Conservation (phyloP, 2,113 vertebrate genomes). For the Gyps fulvus region DNA sequence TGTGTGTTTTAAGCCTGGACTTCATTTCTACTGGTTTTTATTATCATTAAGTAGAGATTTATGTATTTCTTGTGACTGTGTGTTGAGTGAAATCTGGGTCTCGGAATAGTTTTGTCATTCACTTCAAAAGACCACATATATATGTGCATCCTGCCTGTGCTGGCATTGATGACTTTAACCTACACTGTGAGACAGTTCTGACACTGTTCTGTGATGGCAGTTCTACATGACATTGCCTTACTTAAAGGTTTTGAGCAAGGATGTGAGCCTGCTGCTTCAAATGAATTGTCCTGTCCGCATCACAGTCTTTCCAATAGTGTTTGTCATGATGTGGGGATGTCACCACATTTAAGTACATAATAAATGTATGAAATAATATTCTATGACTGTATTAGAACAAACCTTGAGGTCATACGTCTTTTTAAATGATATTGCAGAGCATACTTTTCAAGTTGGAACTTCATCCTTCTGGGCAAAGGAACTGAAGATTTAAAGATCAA, state of each 20-base stretch:
- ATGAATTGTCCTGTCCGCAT: neutral
- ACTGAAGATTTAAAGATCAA: neutral
- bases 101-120: neutral
- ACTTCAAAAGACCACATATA: accelerated
- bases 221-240: neutral
- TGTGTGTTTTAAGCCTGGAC: neutral
- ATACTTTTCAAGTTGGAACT: neutral
- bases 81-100: neutral
- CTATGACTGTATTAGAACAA: neutral
- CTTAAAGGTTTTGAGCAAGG: neutral
- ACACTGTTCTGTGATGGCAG: neutral
- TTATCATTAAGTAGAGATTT: neutral
- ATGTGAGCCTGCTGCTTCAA: neutral
- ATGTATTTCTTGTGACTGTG: neutral
- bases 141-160: neutral
- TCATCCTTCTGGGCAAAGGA: neutral
- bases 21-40: neutral
- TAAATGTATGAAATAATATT: neutral
- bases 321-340: neutral
- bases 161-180: neutral
- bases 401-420: neutral
- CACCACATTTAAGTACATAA: neutral
- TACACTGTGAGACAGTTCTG: too few relatives aligned
- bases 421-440: neutral
- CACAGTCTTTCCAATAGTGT: neutral